Evolutionary conservation across 2,797 vertebrate species (phyloP), one percentile per base, ranked within the genome.

Genomic region (Myotis pilosus): DNA sequence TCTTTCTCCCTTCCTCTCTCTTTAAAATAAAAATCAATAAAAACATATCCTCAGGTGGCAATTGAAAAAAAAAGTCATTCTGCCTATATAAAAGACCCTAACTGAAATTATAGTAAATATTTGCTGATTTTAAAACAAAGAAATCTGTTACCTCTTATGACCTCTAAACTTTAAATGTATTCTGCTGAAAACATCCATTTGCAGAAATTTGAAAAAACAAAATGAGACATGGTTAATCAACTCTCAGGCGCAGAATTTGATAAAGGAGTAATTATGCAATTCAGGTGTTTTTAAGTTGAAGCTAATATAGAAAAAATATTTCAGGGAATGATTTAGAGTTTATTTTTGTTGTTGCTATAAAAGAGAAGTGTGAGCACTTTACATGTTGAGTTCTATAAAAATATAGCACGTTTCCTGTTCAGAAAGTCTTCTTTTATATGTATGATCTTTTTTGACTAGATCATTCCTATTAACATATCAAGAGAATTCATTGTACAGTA

Each of bases 91-190:
- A 90, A 79, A 85, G n/a, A 83, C 33, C 41, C 60, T 11, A 84
- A 33, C 12, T 72, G 23, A 90, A 90, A 92, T 94, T 87, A 80
- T 69, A 49, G 28, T 60, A 92, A 23, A 95, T 89, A 95, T 96
- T 95, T 96, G 91, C 75, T 95, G 53, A 91, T 76, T 95, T 95
- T 94, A 93, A 96, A 93, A 66, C 57, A 96, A 78, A 94, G 62
- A 89, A 92, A 84, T 76, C 51, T 87, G 64, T 94, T 91, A 55
- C 22, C 25, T 85, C 4, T 94, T 75, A 71, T 94, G 62, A 85
- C 81, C 68, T 92, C 41, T 93, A 92, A 87, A 57, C 28, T 60
- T 92, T 55, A 87, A 92, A 36, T 60, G 2, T 62, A 44, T 57
- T 87, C 13, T 92, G 30, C 69, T 86, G 53, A 89, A 92, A 79